Conservation (phyloP, 2,113 vertebrate genomes). For the Taxidea taxus region DNA sequence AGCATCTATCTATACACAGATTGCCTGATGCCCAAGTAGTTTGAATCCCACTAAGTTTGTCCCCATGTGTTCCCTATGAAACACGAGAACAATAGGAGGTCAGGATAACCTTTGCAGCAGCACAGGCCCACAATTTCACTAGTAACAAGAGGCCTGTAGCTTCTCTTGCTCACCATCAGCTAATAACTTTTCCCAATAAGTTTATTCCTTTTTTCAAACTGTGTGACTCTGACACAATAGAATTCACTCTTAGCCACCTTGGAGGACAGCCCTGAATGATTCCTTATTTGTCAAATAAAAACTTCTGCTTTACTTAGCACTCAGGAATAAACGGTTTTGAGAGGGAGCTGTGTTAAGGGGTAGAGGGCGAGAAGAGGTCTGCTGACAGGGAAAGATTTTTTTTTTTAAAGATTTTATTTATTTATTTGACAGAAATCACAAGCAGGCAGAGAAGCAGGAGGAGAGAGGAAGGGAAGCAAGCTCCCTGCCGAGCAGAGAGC, state of each 20-base stretch:
- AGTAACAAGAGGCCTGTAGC: not conserved
- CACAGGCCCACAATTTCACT: not conserved
- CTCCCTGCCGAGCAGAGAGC: no score
- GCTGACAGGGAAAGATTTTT: not conserved
- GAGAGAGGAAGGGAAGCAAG: no score
- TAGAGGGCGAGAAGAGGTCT: not conserved
- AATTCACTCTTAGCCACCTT: not conserved
- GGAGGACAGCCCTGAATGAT: not conserved
- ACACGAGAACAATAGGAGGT: not conserved
- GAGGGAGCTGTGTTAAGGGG: not conserved
- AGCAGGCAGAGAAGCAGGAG: no score
- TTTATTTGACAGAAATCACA: no score
- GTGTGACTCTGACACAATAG: not conserved
- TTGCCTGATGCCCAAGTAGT: not conserved
- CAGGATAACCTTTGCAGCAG: not conserved
- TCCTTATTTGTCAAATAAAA: not conserved
- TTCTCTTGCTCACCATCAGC: not conserved
- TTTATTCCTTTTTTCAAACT: not conserved
- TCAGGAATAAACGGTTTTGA: not conserved
- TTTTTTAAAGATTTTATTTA: no score
- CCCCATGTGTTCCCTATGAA: not conserved
- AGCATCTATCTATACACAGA: not conserved
- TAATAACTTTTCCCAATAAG: not conserved
- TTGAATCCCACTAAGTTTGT: not conserved
- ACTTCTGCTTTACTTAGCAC: not conserved